Conservation (phyloP, 1,140 invertebrate genomes). For the Drosophila setifemur region DNA sequence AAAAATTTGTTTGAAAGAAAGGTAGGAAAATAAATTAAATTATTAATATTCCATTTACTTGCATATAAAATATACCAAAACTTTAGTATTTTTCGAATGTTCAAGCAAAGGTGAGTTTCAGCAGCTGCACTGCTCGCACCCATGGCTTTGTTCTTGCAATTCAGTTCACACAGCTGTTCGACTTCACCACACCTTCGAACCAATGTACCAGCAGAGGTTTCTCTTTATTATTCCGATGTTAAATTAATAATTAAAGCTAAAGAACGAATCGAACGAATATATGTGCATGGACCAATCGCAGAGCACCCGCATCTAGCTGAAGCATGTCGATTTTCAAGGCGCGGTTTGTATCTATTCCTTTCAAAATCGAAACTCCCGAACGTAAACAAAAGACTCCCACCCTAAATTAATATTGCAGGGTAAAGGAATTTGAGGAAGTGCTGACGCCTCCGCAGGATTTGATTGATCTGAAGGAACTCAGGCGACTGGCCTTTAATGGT, state of each 20-base stretch:
- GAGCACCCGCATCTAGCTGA: neutral
- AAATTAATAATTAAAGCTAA: conserved; percentile 15
- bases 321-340: conserved; percentile 81
- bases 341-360: conserved; percentile 38
- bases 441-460: conserved; percentile 85
- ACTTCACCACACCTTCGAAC: no score
- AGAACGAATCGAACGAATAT: neutral
- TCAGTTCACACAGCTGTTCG: no score
- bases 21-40: no score
- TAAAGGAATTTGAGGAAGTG: conserved; percentile 89
- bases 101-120: no score
- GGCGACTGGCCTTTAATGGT: conserved; percentile 90
- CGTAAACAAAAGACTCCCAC: conserved; percentile 9
- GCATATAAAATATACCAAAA: no score
- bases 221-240: neutral
- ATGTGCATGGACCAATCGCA: conserved; percentile 24
- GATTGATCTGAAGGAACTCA: conserved; percentile 87
- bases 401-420: conserved; percentile 83
- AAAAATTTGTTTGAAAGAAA: no score
- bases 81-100: no score
- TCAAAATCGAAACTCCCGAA: neutral
- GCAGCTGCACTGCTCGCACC: no score
- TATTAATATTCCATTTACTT: no score
- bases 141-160: no score
- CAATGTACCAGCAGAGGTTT: no score